Percentiles rank a stretch among this genome's conserved stretches.
These are phyloP conservation scores for Otus scops DNA, from an alignment of 2,797 vertebrate genomes.

Conservation along the genomic window DNA sequence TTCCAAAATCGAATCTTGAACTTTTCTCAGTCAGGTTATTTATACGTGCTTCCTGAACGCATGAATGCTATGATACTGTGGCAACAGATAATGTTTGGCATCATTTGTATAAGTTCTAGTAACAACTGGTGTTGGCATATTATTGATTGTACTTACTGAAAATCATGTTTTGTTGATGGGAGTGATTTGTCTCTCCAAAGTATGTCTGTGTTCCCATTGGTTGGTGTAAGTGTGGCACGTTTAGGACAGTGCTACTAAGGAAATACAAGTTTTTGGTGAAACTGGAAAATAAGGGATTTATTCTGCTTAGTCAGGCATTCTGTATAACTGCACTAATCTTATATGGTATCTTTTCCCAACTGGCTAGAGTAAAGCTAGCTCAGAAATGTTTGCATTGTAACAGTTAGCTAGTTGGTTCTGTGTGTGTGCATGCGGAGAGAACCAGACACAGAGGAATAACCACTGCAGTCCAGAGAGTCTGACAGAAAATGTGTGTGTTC, in stretches of 20 bases:
- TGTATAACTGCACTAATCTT: not conserved
- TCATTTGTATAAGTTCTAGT: not conserved
- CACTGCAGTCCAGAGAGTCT: not conserved
- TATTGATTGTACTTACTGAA: not conserved
- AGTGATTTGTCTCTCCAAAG: not conserved
- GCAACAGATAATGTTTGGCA: not conserved
- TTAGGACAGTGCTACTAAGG: not conserved
- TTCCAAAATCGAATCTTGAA: not conserved
- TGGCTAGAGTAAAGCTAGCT: not conserved
- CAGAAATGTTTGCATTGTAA: not conserved
- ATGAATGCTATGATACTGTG: not conserved
- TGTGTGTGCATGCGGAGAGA: accelerated
- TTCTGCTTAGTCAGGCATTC: not conserved
- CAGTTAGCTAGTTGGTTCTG: not conserved
- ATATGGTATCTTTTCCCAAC: not conserved
- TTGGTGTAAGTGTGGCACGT: not conserved
- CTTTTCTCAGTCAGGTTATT: not conserved
- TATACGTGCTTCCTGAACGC: accelerated
- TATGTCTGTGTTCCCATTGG: not conserved
- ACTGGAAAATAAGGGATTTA: not conserved
- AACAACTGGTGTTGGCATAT: not conserved
- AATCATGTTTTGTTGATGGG: not conserved
- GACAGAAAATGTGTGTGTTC: not conserved
- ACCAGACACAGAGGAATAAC: not conserved
- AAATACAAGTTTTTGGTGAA: not conserved